phyloP scores from a whole-genome alignment of 2,797 vertebrate species.

The Danio jaintianensis region DNA sequence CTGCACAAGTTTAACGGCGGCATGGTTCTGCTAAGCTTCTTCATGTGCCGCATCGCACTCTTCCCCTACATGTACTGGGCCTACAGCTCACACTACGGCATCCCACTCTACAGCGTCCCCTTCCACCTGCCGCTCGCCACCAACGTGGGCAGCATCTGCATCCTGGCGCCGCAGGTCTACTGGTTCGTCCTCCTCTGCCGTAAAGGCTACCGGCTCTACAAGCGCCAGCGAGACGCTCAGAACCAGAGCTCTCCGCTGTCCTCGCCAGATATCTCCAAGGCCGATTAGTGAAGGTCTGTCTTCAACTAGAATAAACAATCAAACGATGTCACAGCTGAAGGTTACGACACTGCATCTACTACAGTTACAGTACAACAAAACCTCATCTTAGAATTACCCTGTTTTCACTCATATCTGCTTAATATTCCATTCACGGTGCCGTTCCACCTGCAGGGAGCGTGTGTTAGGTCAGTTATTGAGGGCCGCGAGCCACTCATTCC shows the following conservation, averaged over 20 bases:
- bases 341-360: conserved; percentile 44
- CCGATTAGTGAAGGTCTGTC: conserved; percentile 50
- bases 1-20: conserved; percentile 92
- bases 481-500: conserved; percentile 56
- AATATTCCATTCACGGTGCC: conserved; percentile 29
- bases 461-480: conserved; percentile 17
- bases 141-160: conserved; percentile 89
- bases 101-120: conserved; percentile 86
- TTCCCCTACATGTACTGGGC: conserved; percentile 97
- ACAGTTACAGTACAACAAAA: conserved; percentile 57
- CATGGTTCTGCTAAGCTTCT: conserved; percentile 90
- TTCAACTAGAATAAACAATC: conserved; percentile 20
- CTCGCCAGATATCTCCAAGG: conserved; percentile 64
- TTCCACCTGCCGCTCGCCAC: conserved; percentile 87
- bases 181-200: conserved; percentile 94
- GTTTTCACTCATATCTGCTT: conserved; percentile 33
- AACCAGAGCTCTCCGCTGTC: conserved; percentile 39
- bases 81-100: conserved; percentile 84
- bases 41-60: conserved; percentile 91
- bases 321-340: conserved; percentile 30
- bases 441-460: conserved; percentile 12
- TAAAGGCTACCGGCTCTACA: conserved; percentile 89
- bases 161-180: conserved; percentile 96
- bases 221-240: conserved; percentile 67
- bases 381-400: conserved; percentile 39